Base-by-base conservation (phyloP, 2,888 invertebrate species). In the Noctua fimbriata region DNA sequence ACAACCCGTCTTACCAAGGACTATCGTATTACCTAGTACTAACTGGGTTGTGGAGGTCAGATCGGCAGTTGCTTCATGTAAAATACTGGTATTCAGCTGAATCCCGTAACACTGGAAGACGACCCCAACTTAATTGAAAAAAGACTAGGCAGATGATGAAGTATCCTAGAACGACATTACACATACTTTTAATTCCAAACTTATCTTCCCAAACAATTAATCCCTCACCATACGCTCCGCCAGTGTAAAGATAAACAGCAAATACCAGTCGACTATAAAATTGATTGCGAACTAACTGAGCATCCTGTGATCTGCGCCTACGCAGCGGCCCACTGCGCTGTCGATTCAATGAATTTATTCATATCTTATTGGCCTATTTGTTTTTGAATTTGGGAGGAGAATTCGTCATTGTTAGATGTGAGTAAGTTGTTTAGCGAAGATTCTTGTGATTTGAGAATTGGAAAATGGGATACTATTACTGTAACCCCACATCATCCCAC, bases 241-340 rank as follows among this genome's bases (percentile, higher is more conserved):
- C 83, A 91, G 89, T 93, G 92, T 92, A 94, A 88, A 91, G 89
- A 93, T 92, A 93, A 93, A 90, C 91, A 92, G 92, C 92, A 88
- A 93, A 94, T 94, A 93, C 93, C 92, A 93, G 92, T 92, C 88
- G 90, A 92, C 94, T 90, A 95, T 94, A 94, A 93, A 95, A 95
- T 95, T 94, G 95, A 95, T 94, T 94, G 94, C 90, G 88, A 92
- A 92, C 93, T 93, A 94, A 92, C 93, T 88, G 91, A 78, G 90
- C 93, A 93, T 95, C 95, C 95, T 93, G 93, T 88, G 89, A 86
- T 85, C 86, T 82, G 87, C 91, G 93, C 93, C 93, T 90, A 92
- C 93, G 91, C 91, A 80, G 82, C 86, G 85, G 84, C 91, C 90
- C 89, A 88, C 89, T 89, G 79, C 87, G 87, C 89, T 90, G 91